phyloP scores from a whole-genome alignment of 1,140 invertebrate genomes.

The Brachystomella parvula region DNA sequence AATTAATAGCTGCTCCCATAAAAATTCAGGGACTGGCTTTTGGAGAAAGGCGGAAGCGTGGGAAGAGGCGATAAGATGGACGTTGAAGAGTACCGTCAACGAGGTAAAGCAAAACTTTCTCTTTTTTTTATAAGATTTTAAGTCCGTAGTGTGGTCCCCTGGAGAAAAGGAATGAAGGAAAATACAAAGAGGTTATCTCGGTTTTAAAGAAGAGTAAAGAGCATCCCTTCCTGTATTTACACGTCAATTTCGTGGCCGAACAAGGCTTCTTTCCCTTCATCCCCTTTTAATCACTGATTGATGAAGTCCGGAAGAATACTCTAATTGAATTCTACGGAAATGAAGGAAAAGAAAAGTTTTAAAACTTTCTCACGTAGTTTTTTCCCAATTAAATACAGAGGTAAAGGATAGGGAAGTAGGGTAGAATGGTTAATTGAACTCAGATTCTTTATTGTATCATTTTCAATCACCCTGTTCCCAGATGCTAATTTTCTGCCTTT shows the following conservation, averaged over 20 bases:
- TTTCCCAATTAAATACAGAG: no score
- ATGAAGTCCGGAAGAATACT: conserved; percentile 11
- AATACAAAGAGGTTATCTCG: no score
- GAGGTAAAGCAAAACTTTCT: conserved; percentile 41
- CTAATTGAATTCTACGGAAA: conserved; percentile 31
- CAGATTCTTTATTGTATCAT: neutral
- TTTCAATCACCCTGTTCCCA: neutral
- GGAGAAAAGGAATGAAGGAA: neutral
- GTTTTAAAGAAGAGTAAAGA: neutral
- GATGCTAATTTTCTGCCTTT: neutral
- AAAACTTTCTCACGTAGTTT: neutral
- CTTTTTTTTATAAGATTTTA: neutral
- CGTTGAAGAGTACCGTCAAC: conserved; percentile 47
- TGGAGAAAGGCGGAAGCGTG: conserved; percentile 19
- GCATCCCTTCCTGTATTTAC: no score
- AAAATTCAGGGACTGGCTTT: conserved; percentile 22
- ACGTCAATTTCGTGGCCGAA: conserved; percentile 1
- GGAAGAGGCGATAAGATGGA: conserved; percentile 42
- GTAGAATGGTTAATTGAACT: neutral
- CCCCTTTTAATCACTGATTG: conserved; percentile 21
- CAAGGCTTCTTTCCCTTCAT: neutral
- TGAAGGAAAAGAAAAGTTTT: conserved; percentile 13
- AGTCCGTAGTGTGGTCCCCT: neutral
- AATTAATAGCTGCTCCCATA: conserved; percentile 36
- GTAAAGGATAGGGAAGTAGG: neutral